These are phyloP conservation scores for Heliocidaris tuberculata DNA, from an alignment of 35 echinoderm and acorn worm genomes.

Conservation along the genomic window DNA sequence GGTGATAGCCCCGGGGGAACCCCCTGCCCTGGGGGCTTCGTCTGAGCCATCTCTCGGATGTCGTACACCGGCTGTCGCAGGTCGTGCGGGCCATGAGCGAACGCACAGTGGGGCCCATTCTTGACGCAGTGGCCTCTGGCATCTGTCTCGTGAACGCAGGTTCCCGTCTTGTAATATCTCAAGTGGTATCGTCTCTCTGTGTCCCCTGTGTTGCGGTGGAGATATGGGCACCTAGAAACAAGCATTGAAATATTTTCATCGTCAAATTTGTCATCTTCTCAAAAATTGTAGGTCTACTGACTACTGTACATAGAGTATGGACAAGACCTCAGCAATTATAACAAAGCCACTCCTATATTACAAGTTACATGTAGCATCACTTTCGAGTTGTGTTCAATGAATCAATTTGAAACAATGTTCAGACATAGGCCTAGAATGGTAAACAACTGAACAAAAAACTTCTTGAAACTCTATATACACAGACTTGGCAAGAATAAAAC, in stretches of 20 bases:
- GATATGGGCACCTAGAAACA: constrained; percentile 80
- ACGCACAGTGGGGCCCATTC: constrained; percentile 97
- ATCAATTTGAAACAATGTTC: too few species aligned
- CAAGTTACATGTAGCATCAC: too few species aligned
- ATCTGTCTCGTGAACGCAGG: constrained; percentile 98
- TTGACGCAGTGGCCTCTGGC: constrained; percentile 95
- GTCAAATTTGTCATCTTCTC: neutral
- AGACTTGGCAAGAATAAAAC: too few species aligned
- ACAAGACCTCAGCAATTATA: too few species aligned
- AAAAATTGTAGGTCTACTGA: too few species aligned
- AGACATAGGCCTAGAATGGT: too few species aligned
- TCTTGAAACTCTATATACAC: too few species aligned
- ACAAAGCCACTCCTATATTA: too few species aligned
- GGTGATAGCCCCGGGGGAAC: constrained; percentile 36
- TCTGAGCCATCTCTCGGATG: constrained; percentile 81
- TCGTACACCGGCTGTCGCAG: constrained; percentile 96
- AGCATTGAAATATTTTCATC: neutral
- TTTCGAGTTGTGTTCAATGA: too few species aligned
- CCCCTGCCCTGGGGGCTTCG: constrained; percentile 31
- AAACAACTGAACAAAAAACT: too few species aligned
- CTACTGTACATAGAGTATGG: too few species aligned
- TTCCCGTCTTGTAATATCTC: constrained; percentile 93
- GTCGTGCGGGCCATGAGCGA: constrained; percentile 94
- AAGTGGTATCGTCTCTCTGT: constrained; percentile 92
- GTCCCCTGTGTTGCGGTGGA: constrained; percentile 93